These are phyloP conservation scores for Orchestia grillus DNA, from an alignment of 1,140 invertebrate species.

Conservation along the genomic window DNA sequence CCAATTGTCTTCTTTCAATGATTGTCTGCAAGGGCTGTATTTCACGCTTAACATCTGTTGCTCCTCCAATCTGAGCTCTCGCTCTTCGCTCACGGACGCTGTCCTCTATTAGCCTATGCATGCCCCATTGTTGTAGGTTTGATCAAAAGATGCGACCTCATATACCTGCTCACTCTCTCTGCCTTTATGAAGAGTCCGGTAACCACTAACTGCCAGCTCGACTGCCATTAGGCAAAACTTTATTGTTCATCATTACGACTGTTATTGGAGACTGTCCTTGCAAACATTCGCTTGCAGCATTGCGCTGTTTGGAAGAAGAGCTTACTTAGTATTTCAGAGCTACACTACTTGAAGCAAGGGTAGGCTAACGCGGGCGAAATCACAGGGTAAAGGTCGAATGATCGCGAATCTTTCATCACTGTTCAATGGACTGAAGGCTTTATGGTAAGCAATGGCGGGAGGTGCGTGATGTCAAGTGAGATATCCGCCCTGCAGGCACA, in stretches of 20 bases:
- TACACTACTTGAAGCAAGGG: background rate
- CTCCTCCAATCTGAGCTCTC: background rate
- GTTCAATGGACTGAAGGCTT: background rate
- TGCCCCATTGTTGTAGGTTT: background rate
- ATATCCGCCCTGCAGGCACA: background rate
- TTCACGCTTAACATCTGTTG: background rate
- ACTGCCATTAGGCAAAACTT: background rate
- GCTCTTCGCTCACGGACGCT: background rate
- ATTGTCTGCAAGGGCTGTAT: background rate
- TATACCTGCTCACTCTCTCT: constrained; percentile 12
- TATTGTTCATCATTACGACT: constrained; percentile 14
- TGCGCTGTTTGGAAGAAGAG: background rate
- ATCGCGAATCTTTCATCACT: background rate
- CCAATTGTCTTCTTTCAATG: background rate
- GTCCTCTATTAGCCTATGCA: background rate
- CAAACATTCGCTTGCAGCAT: background rate
- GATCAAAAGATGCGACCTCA: constrained; percentile 7
- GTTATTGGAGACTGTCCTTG: background rate
- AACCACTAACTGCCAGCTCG: background rate
- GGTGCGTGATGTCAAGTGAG: background rate
- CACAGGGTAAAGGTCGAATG: background rate
- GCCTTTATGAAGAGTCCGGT: constrained; percentile 21
- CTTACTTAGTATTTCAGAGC: background rate
- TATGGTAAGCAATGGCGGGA: background rate
- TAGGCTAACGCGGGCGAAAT: background rate